Evolutionary conservation across 2,113 vertebrate genomes (phyloP).

Genomic region (Xenus cinereus): DNA sequence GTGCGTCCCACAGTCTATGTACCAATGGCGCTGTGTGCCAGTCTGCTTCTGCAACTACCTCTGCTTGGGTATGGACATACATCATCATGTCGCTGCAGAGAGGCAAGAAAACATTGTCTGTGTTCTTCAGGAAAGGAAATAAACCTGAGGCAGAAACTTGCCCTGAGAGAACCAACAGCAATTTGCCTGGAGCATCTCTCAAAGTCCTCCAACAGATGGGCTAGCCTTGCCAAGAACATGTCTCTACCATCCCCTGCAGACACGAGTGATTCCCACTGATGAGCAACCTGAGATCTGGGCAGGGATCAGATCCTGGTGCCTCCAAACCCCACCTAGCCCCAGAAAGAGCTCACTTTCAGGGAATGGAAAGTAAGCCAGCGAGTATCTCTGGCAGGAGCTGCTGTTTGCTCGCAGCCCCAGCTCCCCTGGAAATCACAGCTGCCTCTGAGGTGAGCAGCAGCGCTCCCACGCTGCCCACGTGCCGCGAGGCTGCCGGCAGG

Average conservation of each 20-base stretch:
- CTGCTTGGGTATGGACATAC: not conserved
- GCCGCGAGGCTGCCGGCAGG: fast-evolving
- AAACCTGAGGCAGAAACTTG: constrained; percentile 1
- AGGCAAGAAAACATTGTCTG: not conserved
- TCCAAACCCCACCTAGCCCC: not conserved
- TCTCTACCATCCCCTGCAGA: not conserved
- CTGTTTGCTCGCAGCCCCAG: not conserved
- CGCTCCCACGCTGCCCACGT: fast-evolving
- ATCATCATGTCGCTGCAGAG: fast-evolving
- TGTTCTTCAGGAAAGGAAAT: not conserved
- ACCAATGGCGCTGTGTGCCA: not conserved
- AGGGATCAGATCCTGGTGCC: not conserved
- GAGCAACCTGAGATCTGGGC: not conserved
- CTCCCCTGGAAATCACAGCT: not conserved
- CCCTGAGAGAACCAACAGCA: not conserved
- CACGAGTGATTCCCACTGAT: fast-evolving
- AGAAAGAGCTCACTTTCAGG: not conserved
- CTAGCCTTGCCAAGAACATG: not conserved
- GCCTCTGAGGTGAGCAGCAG: not conserved
- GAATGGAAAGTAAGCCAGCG: not conserved
- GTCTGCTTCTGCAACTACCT: not conserved
- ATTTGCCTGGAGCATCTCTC: not conserved
- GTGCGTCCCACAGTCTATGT: fast-evolving
- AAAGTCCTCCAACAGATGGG: not conserved
- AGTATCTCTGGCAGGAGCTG: not conserved